These are phyloP conservation scores for Argyrosomus regius DNA, from an alignment of 2,797 vertebrate genomes.

Conservation along the genomic window DNA sequence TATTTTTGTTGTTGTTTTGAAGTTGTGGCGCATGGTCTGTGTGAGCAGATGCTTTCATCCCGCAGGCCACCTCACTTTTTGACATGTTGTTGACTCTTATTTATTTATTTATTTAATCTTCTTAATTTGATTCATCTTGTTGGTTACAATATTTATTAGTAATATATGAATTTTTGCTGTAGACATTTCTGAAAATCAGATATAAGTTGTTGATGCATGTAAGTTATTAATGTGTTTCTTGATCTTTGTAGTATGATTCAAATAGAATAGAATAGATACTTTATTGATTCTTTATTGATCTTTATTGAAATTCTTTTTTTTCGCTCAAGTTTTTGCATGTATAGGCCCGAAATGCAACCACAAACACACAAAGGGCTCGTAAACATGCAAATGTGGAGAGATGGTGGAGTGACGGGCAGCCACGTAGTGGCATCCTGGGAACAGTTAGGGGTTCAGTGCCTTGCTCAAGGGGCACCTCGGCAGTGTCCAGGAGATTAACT, in stretches of 20 bases:
- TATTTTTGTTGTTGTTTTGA: conserved; percentile 27
- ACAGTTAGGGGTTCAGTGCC: no score
- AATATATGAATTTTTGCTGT: neutral
- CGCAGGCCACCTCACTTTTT: neutral
- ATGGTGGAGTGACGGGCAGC: no score
- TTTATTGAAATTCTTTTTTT: no score
- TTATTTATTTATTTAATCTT: neutral
- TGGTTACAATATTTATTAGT: neutral
- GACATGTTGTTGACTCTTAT: neutral
- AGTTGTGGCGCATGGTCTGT: neutral
- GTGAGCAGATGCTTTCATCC: conserved; percentile 18
- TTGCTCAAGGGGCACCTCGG: no score
- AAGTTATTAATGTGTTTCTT: neutral
- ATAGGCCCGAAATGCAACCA: no score
- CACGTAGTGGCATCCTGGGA: no score
- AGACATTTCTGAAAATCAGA: neutral
- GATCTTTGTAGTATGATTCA: neutral
- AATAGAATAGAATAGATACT: no score
- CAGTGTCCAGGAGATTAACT: no score
- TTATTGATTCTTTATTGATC: no score
- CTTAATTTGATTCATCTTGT: neutral
- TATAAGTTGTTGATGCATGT: neutral
- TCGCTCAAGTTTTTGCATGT: no score
- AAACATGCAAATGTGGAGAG: no score
- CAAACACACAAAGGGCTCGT: no score